Evolutionary conservation across 2,113 vertebrate species (phyloP), one percentile per base, ranked within the genome.

Genomic region (Caloenas nicobarica): DNA sequence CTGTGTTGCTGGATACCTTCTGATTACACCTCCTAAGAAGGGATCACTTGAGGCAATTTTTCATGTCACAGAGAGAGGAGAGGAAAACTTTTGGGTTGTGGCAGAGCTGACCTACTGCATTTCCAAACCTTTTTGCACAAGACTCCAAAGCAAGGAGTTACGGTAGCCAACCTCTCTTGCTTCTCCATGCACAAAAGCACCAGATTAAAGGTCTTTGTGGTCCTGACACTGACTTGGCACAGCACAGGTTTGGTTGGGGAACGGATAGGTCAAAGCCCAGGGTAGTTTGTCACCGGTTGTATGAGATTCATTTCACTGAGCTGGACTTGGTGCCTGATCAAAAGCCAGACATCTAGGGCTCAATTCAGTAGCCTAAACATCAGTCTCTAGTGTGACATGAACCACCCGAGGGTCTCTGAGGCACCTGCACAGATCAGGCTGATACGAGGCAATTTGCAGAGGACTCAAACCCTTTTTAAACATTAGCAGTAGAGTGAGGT

Each of bases 261-360:
- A 68, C 16, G 10, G 21, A 7, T 14, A 23, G n/a, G 25, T 78
- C 51, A 31, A 57, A 72, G 22, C 7, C 17, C 31, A 57, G 54
- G 18, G 25, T 13, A 40, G 24, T 9, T 66, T n/a, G 28, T 54
- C 17, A 19, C 8, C 5, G 10, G 38, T 19, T 2, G 0, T 16
- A 31, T 23, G 9, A 70, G 29, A 62, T 46, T 28, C 4, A 13
- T 69, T 77, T 77, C 62, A 9, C 29, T 77, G 40, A 42, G 71
- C 64, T 90, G 40, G 21, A 34, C 56, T 90, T 48, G 58, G n/a
- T 34, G 36, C 25, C 38, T 31, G 21, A 34, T 31, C 61, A 31
- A 62, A 89, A 69, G 18, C 15, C 36, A 60, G 26, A 4, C 16
- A 38, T 31, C 53, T n/a, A 69, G 24, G 7, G 46, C 28, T 77